These are phyloP conservation scores for Beris morrisii DNA, from an alignment of 2,888 invertebrate genomes.

Conservation along the genomic window DNA sequence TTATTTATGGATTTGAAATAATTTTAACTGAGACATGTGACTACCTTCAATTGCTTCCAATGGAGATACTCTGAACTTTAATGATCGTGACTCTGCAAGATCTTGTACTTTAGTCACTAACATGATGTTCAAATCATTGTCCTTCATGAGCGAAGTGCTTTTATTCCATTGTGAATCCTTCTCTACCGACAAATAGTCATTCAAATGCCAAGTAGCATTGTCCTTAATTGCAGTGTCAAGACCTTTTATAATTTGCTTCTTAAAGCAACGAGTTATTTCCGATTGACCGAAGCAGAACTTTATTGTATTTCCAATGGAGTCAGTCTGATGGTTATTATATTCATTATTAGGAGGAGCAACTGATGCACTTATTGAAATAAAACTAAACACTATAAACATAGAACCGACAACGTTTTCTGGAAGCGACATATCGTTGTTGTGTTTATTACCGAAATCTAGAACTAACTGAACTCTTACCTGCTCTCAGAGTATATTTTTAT, in stretches of 20 bases:
- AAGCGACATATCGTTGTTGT: too few relatives aligned
- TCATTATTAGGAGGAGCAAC: too few relatives aligned
- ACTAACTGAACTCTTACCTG: too few relatives aligned
- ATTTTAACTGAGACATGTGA: background rate
- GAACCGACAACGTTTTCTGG: too few relatives aligned
- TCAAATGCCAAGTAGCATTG: slow-evolving; percentile 51
- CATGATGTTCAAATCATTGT: slow-evolving; percentile 43
- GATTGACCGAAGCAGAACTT: slow-evolving; percentile 46
- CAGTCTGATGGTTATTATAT: too few relatives aligned
- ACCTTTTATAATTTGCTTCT: slow-evolving; percentile 51
- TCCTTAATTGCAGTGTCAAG: slow-evolving; percentile 56
- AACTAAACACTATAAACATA: too few relatives aligned
- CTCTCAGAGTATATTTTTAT: too few relatives aligned
- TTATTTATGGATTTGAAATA: slow-evolving; percentile 23
- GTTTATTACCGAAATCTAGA: too few relatives aligned
- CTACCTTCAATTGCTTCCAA: background rate
- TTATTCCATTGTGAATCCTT: slow-evolving; percentile 40
- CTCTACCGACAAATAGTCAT: slow-evolving; percentile 49
- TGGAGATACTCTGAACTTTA: slow-evolving; percentile 47
- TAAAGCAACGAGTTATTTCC: slow-evolving; percentile 52
- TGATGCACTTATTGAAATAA: too few relatives aligned
- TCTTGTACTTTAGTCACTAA: slow-evolving; percentile 54
- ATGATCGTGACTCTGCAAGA: slow-evolving; percentile 54
- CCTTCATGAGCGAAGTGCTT: slow-evolving; percentile 35
- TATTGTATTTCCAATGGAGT: slow-evolving; percentile 33